phyloP scores from a whole-genome alignment of 2,888 invertebrate species.

The Pristionchus entomophagus region DNA sequence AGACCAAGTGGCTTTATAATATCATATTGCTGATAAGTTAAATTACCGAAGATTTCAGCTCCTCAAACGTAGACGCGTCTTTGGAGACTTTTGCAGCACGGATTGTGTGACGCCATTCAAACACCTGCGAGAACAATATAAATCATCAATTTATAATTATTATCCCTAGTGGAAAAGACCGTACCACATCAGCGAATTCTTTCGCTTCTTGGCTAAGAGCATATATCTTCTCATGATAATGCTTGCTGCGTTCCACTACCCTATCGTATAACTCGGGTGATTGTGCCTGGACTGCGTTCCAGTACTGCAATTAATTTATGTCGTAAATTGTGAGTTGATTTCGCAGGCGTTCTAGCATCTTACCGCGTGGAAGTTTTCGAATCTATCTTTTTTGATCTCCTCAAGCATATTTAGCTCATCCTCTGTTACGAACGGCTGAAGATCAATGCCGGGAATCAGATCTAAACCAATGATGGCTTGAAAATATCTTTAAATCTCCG shows the following conservation, averaged over 20 bases:
- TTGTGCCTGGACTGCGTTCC: slow-evolving; percentile 70
- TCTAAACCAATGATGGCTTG: too few relatives aligned
- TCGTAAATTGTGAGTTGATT: too few relatives aligned
- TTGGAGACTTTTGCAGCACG: slow-evolving; percentile 50
- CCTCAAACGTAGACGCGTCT: slow-evolving; percentile 50
- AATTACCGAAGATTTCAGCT: slow-evolving; percentile 49
- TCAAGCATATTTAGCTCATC: too few relatives aligned
- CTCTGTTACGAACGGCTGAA: too few relatives aligned
- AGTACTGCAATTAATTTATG: slow-evolving; percentile 63
- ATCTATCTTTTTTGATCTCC: too few relatives aligned
- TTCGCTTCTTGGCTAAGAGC: slow-evolving; percentile 58
- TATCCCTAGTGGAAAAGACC: not conserved
- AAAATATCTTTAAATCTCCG: too few relatives aligned
- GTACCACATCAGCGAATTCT: slow-evolving; percentile 63
- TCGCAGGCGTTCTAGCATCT: too few relatives aligned
- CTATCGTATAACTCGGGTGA: slow-evolving; percentile 70
- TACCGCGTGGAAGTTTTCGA: too few relatives aligned
- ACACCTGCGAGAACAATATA: not conserved
- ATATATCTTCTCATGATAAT: slow-evolving; percentile 61
- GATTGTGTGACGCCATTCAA: slow-evolving; percentile 47
- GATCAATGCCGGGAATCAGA: too few relatives aligned
- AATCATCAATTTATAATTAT: not conserved
- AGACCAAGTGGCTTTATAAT: not conserved
- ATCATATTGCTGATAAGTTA: not conserved
- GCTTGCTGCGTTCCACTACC: slow-evolving; percentile 62